These are phyloP conservation scores for Sakesphorus luctuosus DNA, from an alignment of 2,113 vertebrate genomes.

Conservation along the genomic window DNA sequence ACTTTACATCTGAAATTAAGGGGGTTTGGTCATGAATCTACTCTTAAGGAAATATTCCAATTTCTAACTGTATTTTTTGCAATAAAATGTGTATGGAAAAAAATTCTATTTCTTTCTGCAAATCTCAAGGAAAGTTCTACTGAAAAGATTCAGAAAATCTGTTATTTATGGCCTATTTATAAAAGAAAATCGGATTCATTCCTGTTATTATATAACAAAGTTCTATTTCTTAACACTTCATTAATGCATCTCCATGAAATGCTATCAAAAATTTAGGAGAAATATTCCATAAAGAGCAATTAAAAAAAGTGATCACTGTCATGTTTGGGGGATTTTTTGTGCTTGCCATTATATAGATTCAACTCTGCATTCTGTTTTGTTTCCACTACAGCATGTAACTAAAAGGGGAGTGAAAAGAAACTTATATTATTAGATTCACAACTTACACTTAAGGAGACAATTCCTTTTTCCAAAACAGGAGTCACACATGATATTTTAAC, in stretches of 20 bases:
- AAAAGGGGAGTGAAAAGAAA: background rate
- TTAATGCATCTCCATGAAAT: background rate
- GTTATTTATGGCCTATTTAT: background rate
- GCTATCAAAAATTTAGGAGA: background rate
- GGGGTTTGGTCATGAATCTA: background rate
- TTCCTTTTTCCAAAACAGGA: background rate
- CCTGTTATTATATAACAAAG: background rate
- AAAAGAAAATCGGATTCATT: background rate
- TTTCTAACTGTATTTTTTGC: background rate
- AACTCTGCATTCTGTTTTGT: background rate
- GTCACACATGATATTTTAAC: background rate
- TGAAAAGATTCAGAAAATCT: background rate
- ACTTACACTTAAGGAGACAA: background rate
- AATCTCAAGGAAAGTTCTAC: background rate
- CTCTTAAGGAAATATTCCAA: background rate
- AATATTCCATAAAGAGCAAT: background rate
- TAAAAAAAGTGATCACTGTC: background rate
- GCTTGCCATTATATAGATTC: background rate
- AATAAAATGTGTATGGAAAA: background rate
- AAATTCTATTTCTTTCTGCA: background rate
- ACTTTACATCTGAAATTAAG: conserved; percentile 58
- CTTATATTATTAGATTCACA: background rate
- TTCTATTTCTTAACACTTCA: background rate
- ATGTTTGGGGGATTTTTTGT: fast-evolving
- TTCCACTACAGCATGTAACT: background rate